Conservation (phyloP, 2,888 invertebrate genomes). For the Gibbula magus region DNA sequence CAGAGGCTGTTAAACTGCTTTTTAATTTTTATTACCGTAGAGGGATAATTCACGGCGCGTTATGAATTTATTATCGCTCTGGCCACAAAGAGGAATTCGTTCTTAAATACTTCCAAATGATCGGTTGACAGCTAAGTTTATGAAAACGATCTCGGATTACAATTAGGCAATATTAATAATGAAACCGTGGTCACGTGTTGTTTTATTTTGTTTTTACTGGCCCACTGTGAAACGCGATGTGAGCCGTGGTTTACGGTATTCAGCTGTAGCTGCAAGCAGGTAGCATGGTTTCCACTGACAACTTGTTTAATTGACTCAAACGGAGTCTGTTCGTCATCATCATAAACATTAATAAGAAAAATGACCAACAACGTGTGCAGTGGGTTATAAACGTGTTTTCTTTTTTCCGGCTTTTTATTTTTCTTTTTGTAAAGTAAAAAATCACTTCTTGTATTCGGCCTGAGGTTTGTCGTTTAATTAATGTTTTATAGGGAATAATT, state of each 20-base stretch:
- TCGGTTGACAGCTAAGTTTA: background rate
- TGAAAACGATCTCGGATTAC: constrained; percentile 7
- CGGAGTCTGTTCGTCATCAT: background rate
- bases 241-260: background rate
- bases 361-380: constrained; percentile 17
- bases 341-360: constrained; percentile 21
- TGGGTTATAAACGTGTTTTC: constrained; percentile 17
- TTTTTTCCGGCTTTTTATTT: background rate
- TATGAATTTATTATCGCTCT: constrained; percentile 11
- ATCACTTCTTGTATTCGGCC: background rate
- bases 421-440: constrained; percentile 20
- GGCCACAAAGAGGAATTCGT: background rate
- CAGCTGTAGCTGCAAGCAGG: background rate
- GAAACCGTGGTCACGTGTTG: constrained; percentile 12
- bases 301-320: background rate
- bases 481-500: constrained; percentile 9
- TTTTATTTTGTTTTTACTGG: constrained; percentile 21
- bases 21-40: constrained; percentile 13
- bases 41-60: background rate
- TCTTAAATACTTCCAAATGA: background rate
- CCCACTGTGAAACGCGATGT: background rate
- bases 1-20: too few species aligned
- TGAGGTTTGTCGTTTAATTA: background rate
- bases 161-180: constrained; percentile 20
- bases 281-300: background rate